Evolutionary conservation across 92 coral and sea anemone species (phyloP).

Genomic region (Siderastrea radians): DNA sequence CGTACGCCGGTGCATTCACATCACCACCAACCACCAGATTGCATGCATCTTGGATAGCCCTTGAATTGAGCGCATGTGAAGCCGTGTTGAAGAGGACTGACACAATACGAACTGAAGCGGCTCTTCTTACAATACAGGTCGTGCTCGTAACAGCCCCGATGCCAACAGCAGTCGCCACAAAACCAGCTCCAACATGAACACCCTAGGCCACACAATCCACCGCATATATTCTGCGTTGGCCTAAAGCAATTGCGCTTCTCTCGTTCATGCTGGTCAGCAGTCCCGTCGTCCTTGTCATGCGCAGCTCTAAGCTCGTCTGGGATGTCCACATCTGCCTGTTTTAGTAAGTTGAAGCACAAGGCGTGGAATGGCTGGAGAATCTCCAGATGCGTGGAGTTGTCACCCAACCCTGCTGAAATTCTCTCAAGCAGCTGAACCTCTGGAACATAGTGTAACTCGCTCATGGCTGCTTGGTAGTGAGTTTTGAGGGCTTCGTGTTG

Average conservation of each 20-base stretch:
- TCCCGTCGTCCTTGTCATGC: conserved; percentile 9
- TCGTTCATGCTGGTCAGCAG: conserved; percentile 4
- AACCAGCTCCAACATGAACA: conserved; percentile 43
- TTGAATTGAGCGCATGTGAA: not conserved
- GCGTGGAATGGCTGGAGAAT: conserved; percentile 41
- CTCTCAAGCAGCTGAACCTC: conserved; percentile 32
- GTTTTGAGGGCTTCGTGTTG: conserved; percentile 12
- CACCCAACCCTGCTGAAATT: conserved; percentile 32
- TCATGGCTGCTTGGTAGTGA: conserved; percentile 43
- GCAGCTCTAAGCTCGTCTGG: conserved; percentile 30
- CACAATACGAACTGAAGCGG: conserved; percentile 13
- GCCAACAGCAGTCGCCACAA: conserved; percentile 66
- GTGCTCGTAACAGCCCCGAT: conserved; percentile 62
- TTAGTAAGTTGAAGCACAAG: conserved; percentile 31
- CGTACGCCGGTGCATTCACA: not conserved
- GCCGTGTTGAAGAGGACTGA: too few relatives aligned
- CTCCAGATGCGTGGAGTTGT: conserved; percentile 28
- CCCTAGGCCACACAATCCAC: conserved; percentile 48
- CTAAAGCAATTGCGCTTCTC: conserved; percentile 34
- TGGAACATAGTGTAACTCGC: conserved; percentile 38
- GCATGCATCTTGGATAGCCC: not conserved
- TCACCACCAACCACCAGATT: not conserved
- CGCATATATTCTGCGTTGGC: too few relatives aligned
- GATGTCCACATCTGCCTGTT: conserved; percentile 7
- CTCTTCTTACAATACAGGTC: conserved; percentile 35